Evolutionary conservation across 2,888 invertebrate genomes (phyloP).

Genomic region (Brachynemurus nebulosus): DNA sequence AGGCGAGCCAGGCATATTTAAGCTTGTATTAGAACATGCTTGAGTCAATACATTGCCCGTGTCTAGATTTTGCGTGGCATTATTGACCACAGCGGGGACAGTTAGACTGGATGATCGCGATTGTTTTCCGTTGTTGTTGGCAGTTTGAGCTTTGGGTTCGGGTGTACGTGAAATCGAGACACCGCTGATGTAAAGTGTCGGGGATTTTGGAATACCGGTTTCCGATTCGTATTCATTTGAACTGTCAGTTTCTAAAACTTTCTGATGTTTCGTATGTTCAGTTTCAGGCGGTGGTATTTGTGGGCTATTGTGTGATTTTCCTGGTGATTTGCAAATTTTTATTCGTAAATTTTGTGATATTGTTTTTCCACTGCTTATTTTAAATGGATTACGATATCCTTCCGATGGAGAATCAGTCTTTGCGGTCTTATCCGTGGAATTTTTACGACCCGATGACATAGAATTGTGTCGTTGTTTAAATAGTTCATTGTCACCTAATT

Average conservation of each 20-base stretch:
- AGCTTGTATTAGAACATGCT: conserved; percentile 30
- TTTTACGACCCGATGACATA: not conserved
- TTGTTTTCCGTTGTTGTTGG: conserved; percentile 29
- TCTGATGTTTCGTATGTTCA: conserved; percentile 3
- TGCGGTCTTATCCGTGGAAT: not conserved
- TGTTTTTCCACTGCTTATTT: conserved; percentile 18
- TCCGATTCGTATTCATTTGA: conserved; percentile 42
- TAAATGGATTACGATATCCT: conserved; percentile 7
- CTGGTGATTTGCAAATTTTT: conserved; percentile 29
- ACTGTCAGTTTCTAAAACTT: conserved; percentile 34
- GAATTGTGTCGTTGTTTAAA: not conserved
- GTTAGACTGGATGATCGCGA: conserved; percentile 37
- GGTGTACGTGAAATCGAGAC: conserved; percentile 41
- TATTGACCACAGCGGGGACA: conserved; percentile 26
- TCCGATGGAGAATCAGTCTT: too few species aligned
- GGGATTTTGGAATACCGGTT: conserved; percentile 40
- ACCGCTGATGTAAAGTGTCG: conserved; percentile 41
- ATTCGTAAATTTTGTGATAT: conserved; percentile 29
- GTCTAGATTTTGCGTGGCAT: not conserved
- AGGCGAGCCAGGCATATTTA: conserved; percentile 26
- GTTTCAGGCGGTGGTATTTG: not conserved
- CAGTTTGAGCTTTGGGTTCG: conserved; percentile 32
- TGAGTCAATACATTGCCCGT: too few species aligned
- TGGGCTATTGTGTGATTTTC: conserved; percentile 23
- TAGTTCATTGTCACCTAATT: conserved; percentile 25